Base-by-base conservation (phyloP, 2,888 invertebrate species). In the Tribolium freemani region DNA sequence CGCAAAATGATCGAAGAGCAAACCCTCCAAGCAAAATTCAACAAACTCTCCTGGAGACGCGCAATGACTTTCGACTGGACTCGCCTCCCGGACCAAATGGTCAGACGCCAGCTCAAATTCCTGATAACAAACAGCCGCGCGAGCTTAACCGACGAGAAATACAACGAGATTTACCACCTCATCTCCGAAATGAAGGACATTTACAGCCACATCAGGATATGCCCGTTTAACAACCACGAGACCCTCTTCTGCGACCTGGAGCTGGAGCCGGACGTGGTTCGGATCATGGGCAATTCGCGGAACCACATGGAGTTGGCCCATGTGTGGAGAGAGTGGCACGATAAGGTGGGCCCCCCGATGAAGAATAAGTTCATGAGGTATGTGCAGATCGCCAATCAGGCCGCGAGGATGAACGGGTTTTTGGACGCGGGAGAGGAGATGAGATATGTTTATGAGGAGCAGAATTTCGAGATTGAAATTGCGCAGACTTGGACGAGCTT, bases 321-420 rank as follows among this genome's bases (percentile, higher is more conserved):
- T 78, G 91, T 93, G 0, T 96, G 96, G 96, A 90, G 88, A 79
- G 92, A 92, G 67, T 96, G 94, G 91, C 89, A 96, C 75, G 93
- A 96, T 72, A 91, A 91, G 69, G 91, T 93, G 0, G 96, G 96
- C 0, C 93, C 92, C 0, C 91, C 91, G 20, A 88, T 96, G 85
- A 92, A 91, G 83, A 91, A 92, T 71, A 89, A 92, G 74, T 96
- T 93, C 82, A 91, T 93, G 88, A 89, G 93, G 88, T 96, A 94
- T 78, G 91, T 94, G 0, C 90, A 93, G 76, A 84, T 96, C 26
- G 92, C 93, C 0, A 96, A 96, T 84, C 91, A 93, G 82, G 96
- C 95, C 0, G 93, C 96, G 1, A 87, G 88, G 69, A 87, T 90
- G 61, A 93, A 93, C 77, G 94, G 94, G 0, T 96, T 93, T 83